Evolutionary conservation across 2,113 vertebrate species (phyloP).

Genomic region (Speoplatyrhinus poulsoni): DNA sequence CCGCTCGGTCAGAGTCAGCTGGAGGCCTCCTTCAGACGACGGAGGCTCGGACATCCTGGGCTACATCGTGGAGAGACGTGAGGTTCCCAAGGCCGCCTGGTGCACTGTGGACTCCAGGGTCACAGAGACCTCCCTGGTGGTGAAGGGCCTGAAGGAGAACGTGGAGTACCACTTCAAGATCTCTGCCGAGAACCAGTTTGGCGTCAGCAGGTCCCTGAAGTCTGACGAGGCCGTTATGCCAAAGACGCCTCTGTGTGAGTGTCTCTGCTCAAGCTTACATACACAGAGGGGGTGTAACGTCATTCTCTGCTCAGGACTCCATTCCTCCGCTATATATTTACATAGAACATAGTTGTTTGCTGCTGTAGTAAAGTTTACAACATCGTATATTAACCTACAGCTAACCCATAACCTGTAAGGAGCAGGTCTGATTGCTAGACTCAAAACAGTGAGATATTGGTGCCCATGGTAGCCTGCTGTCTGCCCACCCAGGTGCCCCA

Average conservation of each 20-base stretch:
- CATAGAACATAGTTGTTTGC: no score
- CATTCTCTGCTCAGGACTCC: no score
- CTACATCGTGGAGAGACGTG: constrained; percentile 92
- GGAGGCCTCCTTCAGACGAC: constrained; percentile 93
- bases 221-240: constrained; percentile 91
- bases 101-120: constrained; percentile 93
- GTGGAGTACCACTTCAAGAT: constrained; percentile 97
- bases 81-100: constrained; percentile 97
- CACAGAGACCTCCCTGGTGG: constrained; percentile 87
- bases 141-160: constrained; percentile 97
- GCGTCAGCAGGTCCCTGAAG: constrained; percentile 91
- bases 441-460: constrained; percentile 14
- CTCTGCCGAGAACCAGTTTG: constrained; percentile 95
- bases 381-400: no score
- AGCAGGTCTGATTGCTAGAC: background rate
- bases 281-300: no score
- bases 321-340: no score
- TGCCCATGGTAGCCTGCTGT: background rate
- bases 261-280: background rate
- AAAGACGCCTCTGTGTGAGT: constrained; percentile 96
- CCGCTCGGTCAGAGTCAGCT: constrained; percentile 94
- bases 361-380: no score
- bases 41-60: constrained; percentile 93
- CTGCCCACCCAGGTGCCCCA: constrained; percentile 81
- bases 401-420: no score